Evolutionary conservation across 2,888 invertebrate species (phyloP).

Genomic region (Julus scandinavius): DNA sequence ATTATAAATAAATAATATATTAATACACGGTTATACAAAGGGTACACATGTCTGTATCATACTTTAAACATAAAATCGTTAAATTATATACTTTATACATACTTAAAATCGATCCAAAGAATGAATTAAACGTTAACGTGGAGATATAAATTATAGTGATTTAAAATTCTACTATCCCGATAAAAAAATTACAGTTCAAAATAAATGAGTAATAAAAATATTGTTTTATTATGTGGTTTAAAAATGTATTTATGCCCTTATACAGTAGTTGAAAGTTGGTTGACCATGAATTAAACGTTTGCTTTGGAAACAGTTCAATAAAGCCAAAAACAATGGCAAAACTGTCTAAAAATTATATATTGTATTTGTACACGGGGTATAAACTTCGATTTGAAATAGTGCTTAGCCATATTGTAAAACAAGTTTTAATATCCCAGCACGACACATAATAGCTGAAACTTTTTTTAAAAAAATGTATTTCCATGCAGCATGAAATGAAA

Average conservation of each 20-base stretch:
- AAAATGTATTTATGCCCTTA: background rate
- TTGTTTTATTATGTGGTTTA: background rate
- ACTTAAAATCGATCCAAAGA: background rate
- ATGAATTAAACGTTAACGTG: background rate
- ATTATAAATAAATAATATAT: too few relatives aligned
- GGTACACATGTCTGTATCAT: too few relatives aligned
- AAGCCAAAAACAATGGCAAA: too few relatives aligned
- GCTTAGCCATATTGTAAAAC: background rate
- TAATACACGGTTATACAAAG: too few relatives aligned
- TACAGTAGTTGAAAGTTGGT: background rate
- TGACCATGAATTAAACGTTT: background rate
- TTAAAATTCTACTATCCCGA: background rate
- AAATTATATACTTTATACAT: background rate
- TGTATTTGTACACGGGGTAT: too few relatives aligned
- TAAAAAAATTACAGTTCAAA: background rate
- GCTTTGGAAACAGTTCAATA: background rate
- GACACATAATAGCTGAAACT: background rate
- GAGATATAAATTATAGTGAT: background rate
- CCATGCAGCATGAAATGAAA: background rate
- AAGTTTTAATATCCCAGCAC: background rate
- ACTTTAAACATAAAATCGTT: too few relatives aligned
- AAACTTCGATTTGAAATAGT: too few relatives aligned
- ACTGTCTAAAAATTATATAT: too few relatives aligned
- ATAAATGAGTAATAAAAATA: constrained; percentile 17
- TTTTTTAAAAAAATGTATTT: background rate